Evolutionary conservation across 2,888 invertebrate species (phyloP).

Genomic region (Anarsia innoxiella): DNA sequence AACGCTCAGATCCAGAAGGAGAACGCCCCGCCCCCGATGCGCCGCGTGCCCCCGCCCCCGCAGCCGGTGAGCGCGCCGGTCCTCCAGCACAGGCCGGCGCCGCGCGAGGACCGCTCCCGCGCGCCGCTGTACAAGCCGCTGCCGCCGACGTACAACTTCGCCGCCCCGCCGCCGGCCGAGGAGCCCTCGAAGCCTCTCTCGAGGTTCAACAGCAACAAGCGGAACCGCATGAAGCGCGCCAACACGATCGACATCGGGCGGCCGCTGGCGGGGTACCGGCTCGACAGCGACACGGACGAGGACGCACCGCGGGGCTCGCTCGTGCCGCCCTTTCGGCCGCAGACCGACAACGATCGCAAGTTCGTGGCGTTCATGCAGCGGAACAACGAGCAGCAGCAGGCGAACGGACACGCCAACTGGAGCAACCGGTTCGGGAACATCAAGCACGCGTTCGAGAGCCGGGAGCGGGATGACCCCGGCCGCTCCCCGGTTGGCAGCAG

Average conservation of each 20-base stretch:
- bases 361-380: slow-evolving; percentile 89
- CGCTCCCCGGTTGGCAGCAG: slow-evolving; percentile 69
- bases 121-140: slow-evolving; percentile 50
- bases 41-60: slow-evolving; percentile 18
- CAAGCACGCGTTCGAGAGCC: slow-evolving; percentile 85
- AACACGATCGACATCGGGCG: slow-evolving; percentile 93
- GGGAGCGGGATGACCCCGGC: slow-evolving; percentile 45
- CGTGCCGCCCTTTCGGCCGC: slow-evolving; percentile 83
- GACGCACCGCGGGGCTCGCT: slow-evolving; percentile 45
- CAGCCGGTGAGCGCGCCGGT: slow-evolving; percentile 7
- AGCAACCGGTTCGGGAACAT: slow-evolving; percentile 88
- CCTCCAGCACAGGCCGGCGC: slow-evolving; percentile 5
- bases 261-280: slow-evolving; percentile 73
- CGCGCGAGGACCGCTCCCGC: slow-evolving; percentile 18
- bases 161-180: slow-evolving; percentile 43
- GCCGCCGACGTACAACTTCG: slow-evolving; percentile 63
- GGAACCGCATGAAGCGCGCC: slow-evolving; percentile 88
- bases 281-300: slow-evolving; percentile 67
- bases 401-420: slow-evolving; percentile 78
- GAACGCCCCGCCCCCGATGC: slow-evolving; percentile 24
- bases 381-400: slow-evolving; percentile 69
- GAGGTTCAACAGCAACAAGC: slow-evolving; percentile 77
- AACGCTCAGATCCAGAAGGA: slow-evolving; percentile 42
- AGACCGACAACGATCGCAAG: slow-evolving; percentile 89
- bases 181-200: slow-evolving; percentile 53